These are phyloP conservation scores for Cryptosula pallasiana DNA, from an alignment of 2,888 invertebrate species.

Conservation along the genomic window DNA sequence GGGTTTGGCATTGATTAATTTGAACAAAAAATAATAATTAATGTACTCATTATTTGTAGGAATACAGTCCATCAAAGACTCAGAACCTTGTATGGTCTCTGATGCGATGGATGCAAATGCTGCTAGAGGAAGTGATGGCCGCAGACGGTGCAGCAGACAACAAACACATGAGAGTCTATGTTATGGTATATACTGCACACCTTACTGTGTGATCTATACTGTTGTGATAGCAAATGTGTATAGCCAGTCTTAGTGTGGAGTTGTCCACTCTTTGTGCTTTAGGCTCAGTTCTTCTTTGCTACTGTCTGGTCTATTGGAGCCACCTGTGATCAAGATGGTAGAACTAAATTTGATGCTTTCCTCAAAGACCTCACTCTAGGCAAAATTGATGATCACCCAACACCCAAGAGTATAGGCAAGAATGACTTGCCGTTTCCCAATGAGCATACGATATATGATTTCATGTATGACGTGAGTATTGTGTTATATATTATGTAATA, in stretches of 20 bases:
- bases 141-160: conserved; percentile 57
- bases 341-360: conserved; percentile 71
- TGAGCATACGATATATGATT: conserved; percentile 76
- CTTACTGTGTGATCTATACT: background rate
- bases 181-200: conserved; percentile 37
- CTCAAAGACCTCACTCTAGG: conserved; percentile 58
- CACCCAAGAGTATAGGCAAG: conserved; percentile 63
- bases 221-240: background rate
- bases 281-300: conserved; percentile 24
- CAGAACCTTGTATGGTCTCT: conserved; percentile 61
- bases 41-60: conserved; percentile 43
- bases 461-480: conserved; percentile 62
- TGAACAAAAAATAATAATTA: too few relatives aligned
- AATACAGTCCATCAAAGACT: conserved; percentile 58
- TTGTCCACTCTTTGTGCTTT: background rate
- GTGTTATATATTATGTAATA: background rate
- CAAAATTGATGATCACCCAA: conserved; percentile 55
- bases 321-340: conserved; percentile 68
- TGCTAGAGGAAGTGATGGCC: conserved; percentile 61
- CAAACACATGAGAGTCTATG: conserved; percentile 61
- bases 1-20: too few relatives aligned
- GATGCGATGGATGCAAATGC: conserved; percentile 70
- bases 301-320: conserved; percentile 75
- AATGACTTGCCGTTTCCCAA: conserved; percentile 68
- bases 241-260: too few relatives aligned